phyloP scores from a whole-genome alignment of 1,140 invertebrate genomes.

The Antheraea mylitta region DNA sequence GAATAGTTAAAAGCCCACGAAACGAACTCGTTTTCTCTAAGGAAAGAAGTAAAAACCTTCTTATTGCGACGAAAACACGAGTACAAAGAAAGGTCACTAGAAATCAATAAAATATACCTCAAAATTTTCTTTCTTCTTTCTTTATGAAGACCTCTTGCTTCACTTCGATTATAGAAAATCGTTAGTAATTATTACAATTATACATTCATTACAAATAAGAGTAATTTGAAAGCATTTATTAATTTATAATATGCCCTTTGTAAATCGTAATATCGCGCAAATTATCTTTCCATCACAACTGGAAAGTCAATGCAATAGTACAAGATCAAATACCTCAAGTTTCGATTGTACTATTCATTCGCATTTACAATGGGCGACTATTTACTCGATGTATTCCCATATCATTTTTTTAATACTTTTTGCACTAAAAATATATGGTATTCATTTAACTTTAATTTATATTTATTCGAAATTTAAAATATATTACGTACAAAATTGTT shows the following conservation, averaged over 20 bases:
- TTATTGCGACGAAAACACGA: conserved; percentile 36
- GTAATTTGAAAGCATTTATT: conserved; percentile 29
- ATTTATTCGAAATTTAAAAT: too few species aligned
- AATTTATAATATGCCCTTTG: conserved; percentile 30
- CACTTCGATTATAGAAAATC: not conserved
- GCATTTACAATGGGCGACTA: too few species aligned
- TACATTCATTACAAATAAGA: conserved; percentile 32
- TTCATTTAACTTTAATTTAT: too few species aligned
- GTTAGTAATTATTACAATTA: conserved; percentile 15
- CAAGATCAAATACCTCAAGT: not conserved
- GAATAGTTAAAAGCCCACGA: not conserved
- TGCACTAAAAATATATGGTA: too few species aligned
- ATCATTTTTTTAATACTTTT: too few species aligned
- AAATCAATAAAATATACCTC: conserved; percentile 31
- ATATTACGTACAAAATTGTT: too few species aligned
- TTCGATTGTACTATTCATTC: too few species aligned
- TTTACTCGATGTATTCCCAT: too few species aligned
- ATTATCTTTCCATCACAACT: conserved; percentile 7
- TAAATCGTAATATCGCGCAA: conserved; percentile 34
- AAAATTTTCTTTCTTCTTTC: conserved; percentile 15
- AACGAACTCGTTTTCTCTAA: conserved; percentile 1
- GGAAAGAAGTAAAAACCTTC: conserved; percentile 1
- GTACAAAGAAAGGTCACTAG: conserved; percentile 51
- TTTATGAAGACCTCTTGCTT: not conserved
- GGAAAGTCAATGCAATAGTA: not conserved